Percentiles rank a stretch among this genome's conserved stretches.
phyloP scores from a whole-genome alignment of 2,113 vertebrate species.

The Polypterus senegalus region DNA sequence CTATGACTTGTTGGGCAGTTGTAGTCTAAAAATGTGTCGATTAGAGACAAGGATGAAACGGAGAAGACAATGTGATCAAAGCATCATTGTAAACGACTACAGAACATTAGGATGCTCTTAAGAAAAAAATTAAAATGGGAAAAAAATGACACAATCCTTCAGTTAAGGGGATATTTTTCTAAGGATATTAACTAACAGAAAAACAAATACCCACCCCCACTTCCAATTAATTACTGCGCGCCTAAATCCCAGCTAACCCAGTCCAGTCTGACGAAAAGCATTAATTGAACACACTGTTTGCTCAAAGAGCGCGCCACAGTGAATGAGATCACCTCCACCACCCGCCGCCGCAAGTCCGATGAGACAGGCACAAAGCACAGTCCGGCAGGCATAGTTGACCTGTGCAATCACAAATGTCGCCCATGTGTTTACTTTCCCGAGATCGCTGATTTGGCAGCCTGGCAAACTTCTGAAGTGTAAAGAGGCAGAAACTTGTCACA shows the following conservation, averaged over 20 bases:
- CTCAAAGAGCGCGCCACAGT: too few relatives aligned
- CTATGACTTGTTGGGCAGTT: too few relatives aligned
- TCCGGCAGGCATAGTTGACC: too few relatives aligned
- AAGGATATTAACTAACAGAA: neutral
- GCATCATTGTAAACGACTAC: too few relatives aligned
- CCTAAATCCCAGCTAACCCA: conserved; percentile 2
- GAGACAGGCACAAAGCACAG: too few relatives aligned
- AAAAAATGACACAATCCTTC: neutral
- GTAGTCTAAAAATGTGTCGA: too few relatives aligned
- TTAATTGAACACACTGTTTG: too few relatives aligned
- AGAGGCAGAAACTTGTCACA: neutral
- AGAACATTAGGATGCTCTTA: neutral
- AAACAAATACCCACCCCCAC: neutral
- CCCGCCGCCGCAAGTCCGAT: too few relatives aligned
- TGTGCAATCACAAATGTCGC: neutral
- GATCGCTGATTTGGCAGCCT: neutral
- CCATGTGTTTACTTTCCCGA: neutral
- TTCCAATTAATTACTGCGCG: conserved; percentile 5
- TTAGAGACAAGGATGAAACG: too few relatives aligned
- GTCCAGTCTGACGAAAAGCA: neutral
- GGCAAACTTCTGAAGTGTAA: neutral
- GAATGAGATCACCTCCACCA: too few relatives aligned
- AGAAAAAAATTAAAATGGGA: neutral
- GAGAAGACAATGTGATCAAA: too few relatives aligned
- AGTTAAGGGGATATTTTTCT: neutral